Evolutionary conservation across 2,113 vertebrate genomes (phyloP).

Genomic region (Deroptyus accipitrinus): DNA sequence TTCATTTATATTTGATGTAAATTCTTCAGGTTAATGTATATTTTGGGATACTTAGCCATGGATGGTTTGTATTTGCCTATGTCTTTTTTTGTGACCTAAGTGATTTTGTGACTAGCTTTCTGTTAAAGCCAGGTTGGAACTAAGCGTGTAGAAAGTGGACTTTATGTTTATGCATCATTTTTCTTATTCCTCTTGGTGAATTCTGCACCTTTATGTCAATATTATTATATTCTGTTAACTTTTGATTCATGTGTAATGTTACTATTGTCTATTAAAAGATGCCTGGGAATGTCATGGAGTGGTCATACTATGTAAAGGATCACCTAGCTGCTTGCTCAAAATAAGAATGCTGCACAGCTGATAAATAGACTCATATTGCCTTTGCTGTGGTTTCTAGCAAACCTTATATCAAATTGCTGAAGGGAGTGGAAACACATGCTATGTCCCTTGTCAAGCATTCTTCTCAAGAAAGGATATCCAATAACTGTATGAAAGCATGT

Average conservation of each 20-base stretch:
- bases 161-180: neutral
- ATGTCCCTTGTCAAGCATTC: conserved; percentile 59
- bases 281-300: neutral
- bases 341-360: neutral
- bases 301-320: neutral
- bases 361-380: neutral
- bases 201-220: neutral
- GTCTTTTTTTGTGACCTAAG: neutral
- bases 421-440: conserved; percentile 10
- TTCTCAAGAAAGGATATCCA: conserved; percentile 55
- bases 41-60: neutral
- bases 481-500: conserved; percentile 48
- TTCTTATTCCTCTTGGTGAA: neutral
- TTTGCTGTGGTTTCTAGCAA: conserved; percentile 40
- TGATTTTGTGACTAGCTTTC: neutral
- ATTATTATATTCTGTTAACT: neutral
- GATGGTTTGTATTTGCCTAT: neutral
- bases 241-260: neutral
- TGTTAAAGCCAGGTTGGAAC: neutral
- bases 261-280: neutral
- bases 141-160: rapidly evolving
- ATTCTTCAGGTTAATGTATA: neutral
- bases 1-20: neutral
- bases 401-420: conserved; percentile 56
- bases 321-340: neutral